Evolutionary conservation across 2,797 vertebrate genomes (phyloP).

Genomic region (Pipistrellus kuhlii): DNA sequence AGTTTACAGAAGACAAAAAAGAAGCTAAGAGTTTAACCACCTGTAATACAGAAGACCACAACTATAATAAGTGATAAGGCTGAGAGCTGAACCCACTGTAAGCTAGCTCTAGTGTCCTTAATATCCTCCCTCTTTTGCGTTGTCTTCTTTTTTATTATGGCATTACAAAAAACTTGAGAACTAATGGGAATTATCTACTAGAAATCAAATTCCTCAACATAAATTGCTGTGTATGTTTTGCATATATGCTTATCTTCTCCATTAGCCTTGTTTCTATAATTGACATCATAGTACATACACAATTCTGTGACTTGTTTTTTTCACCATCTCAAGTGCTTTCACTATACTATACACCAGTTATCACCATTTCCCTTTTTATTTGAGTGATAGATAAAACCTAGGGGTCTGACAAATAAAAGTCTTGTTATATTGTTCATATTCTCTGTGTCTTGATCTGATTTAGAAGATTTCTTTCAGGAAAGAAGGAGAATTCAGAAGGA

Average conservation of each 20-base stretch:
- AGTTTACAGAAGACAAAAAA: neutral
- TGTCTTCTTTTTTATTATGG: neutral
- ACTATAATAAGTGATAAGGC: neutral
- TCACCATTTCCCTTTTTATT: neutral
- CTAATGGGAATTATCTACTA: neutral
- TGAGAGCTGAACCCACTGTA: neutral
- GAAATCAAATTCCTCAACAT: neutral
- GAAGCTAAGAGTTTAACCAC: neutral
- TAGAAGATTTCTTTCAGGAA: neutral
- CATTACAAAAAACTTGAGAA: neutral
- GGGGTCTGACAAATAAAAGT: neutral
- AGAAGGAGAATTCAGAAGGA: constrained; percentile 18
- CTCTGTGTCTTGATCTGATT: neutral
- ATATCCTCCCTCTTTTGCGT: neutral
- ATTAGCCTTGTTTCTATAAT: neutral
- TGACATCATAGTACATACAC: neutral
- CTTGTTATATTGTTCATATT: neutral
- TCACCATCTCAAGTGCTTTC: neutral
- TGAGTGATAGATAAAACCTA: neutral
- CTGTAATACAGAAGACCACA: neutral
- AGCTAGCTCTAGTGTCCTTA: neutral
- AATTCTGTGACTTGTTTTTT: neutral
- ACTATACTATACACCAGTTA: neutral
- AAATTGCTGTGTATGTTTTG: neutral
- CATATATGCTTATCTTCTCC: neutral